Conservation (phyloP, 2,113 vertebrate genomes). For the Ammodytes marinus region DNA sequence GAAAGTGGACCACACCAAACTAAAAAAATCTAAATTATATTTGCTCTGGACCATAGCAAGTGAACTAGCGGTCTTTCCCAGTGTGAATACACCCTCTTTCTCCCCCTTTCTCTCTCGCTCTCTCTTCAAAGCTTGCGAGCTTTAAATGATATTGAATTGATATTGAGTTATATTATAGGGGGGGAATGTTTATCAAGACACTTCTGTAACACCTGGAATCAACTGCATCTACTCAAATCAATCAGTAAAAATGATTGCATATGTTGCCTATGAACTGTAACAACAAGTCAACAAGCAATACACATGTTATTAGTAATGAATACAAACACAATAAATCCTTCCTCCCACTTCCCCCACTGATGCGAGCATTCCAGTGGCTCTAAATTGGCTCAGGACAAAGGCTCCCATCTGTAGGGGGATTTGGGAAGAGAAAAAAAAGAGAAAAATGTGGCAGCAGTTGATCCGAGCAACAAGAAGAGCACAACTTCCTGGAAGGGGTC, state of each 20-base stretch:
- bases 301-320: conserved; percentile 12
- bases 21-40: too few relatives aligned
- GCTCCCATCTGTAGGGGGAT: conserved; percentile 42
- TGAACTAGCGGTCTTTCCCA: too few relatives aligned
- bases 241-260: conserved; percentile 12
- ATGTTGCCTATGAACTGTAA: conserved; percentile 8
- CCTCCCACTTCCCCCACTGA: conserved; percentile 11
- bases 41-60: too few relatives aligned
- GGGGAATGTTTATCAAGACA: not conserved
- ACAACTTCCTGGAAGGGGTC: conserved; percentile 34
- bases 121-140: too few relatives aligned
- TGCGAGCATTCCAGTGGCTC: conserved; percentile 20
- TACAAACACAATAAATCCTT: conserved; percentile 15
- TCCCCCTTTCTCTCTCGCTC: too few relatives aligned
- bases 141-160: too few relatives aligned
- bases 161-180: too few relatives aligned
- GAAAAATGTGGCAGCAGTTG: conserved; percentile 43
- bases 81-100: too few relatives aligned
- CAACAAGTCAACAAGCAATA: not conserved
- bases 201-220: not conserved
- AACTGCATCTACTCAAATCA: not conserved
- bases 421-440: conserved; percentile 21
- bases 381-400: conserved; percentile 36
- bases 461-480: conserved; percentile 31
- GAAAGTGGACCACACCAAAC: too few relatives aligned